Percentiles rank a stretch among this genome's conserved stretches.
Conservation (phyloP, 2,113 vertebrate species). For the Pseudolaguvia tuberculata region DNA sequence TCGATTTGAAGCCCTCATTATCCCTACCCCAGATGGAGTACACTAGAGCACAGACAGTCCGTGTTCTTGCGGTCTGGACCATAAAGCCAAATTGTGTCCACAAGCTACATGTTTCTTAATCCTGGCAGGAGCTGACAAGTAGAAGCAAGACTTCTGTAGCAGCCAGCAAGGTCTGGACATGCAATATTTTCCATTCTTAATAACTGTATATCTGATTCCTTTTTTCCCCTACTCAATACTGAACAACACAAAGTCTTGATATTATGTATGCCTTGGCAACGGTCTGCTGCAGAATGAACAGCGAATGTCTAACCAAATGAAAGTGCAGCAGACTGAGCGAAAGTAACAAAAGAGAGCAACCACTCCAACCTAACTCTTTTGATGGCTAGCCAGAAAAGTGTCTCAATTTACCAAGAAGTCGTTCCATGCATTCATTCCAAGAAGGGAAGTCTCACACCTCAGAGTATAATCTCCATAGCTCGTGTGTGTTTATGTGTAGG, state of each 20-base stretch:
- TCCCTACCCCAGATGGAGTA: constrained; percentile 16
- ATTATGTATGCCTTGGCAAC: constrained; percentile 58
- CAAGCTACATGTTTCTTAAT: constrained; percentile 50
- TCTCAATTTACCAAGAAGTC: constrained; percentile 56
- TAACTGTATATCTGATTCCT: constrained; percentile 54
- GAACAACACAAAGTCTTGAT: constrained; percentile 63
- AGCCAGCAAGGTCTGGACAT: constrained; percentile 53
- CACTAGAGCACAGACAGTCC: constrained; percentile 26
- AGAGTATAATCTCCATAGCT: not conserved
- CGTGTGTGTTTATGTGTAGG: constrained; percentile 5
- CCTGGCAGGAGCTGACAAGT: constrained; percentile 55
- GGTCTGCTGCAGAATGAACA: constrained; percentile 43
- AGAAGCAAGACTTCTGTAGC: constrained; percentile 43
- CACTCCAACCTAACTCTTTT: constrained; percentile 53
- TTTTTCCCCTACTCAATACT: constrained; percentile 50
- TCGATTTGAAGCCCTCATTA: constrained; percentile 13
- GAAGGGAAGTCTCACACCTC: constrained; percentile 42
- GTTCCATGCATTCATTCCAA: constrained; percentile 67
- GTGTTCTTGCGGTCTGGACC: constrained; percentile 42
- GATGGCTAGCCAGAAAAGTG: constrained; percentile 61
- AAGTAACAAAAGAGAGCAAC: constrained; percentile 51
- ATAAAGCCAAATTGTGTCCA: constrained; percentile 42
- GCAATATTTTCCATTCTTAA: constrained; percentile 62
- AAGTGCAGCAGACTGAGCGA: constrained; percentile 51
- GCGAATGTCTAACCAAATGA: constrained; percentile 55